Evolutionary conservation across 2,113 vertebrate species (phyloP).

Genomic region (Rhodinocichla rosea): DNA sequence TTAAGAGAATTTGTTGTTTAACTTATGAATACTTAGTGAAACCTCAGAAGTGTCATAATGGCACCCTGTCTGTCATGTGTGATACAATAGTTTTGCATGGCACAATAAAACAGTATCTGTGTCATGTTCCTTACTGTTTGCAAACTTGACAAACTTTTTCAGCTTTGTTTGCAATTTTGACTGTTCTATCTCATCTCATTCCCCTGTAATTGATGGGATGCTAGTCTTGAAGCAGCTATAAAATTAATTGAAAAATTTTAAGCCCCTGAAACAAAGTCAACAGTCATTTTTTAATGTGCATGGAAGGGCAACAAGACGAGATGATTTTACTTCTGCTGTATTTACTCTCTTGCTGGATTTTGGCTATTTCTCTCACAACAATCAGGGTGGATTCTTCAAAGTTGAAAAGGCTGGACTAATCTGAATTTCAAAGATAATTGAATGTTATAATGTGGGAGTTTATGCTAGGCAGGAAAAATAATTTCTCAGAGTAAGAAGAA

Average conservation of each 20-base stretch:
- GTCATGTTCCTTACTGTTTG: background rate
- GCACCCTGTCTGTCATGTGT: background rate
- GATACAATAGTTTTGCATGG: background rate
- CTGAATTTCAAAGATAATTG: background rate
- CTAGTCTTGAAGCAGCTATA: background rate
- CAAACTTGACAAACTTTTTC: background rate
- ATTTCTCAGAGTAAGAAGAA: background rate
- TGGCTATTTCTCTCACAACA: background rate
- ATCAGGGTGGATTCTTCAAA: background rate
- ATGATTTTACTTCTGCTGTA: background rate
- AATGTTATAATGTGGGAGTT: background rate
- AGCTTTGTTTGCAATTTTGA: background rate
- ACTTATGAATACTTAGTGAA: background rate
- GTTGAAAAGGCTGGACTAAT: background rate
- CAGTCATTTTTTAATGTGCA: background rate
- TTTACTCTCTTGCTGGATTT: background rate
- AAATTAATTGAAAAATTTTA: background rate
- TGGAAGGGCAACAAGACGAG: background rate
- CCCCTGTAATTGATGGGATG: background rate
- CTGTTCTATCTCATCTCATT: background rate
- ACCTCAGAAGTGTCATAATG: background rate
- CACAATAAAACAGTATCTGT: background rate
- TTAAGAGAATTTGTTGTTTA: background rate
- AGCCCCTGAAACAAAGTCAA: background rate
- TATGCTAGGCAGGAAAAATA: background rate